Percentiles rank a stretch among this genome's conserved stretches.
Evolutionary conservation across 2,797 vertebrate species (phyloP).

Genomic region (Gouania willdenowi): DNA sequence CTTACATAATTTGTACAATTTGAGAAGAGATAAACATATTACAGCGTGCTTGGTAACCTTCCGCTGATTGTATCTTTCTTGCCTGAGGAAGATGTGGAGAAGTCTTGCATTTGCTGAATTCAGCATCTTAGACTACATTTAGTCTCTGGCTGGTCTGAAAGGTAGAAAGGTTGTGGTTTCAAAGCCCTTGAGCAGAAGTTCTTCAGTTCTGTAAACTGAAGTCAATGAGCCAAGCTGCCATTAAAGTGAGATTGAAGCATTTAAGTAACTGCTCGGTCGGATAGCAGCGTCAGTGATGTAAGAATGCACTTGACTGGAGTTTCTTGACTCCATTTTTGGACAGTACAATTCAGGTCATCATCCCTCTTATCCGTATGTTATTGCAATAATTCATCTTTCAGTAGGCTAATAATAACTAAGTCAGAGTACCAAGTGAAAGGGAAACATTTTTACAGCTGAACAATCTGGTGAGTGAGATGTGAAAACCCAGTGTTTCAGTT

Average conservation of each 20-base stretch:
- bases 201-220: constrained; percentile 3
- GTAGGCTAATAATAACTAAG: too few species aligned
- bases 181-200: neutral
- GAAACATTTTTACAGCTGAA: too few species aligned
- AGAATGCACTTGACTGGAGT: neutral
- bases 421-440: too few species aligned
- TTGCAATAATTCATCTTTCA: too few species aligned
- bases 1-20: constrained; percentile 29
- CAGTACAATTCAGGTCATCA: constrained; percentile 3
- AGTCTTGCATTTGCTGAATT: constrained; percentile 45
- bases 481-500: too few species aligned
- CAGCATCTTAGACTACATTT: constrained; percentile 28
- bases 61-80: constrained; percentile 51
- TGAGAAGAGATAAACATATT: constrained; percentile 47
- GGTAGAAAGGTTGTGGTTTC: constrained; percentile 7
- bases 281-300: constrained; percentile 1
- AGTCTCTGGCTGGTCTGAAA: constrained; percentile 4
- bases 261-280: neutral
- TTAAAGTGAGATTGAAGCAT: constrained; percentile 5
- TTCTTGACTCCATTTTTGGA: neutral
- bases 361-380: neutral
- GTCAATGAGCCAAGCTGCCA: constrained; percentile 11
- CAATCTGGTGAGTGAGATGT: too few species aligned
- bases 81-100: constrained; percentile 12
- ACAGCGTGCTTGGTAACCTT: constrained; percentile 29